Conservation (phyloP, 2,113 vertebrate genomes). For the Tichodroma muraria region DNA sequence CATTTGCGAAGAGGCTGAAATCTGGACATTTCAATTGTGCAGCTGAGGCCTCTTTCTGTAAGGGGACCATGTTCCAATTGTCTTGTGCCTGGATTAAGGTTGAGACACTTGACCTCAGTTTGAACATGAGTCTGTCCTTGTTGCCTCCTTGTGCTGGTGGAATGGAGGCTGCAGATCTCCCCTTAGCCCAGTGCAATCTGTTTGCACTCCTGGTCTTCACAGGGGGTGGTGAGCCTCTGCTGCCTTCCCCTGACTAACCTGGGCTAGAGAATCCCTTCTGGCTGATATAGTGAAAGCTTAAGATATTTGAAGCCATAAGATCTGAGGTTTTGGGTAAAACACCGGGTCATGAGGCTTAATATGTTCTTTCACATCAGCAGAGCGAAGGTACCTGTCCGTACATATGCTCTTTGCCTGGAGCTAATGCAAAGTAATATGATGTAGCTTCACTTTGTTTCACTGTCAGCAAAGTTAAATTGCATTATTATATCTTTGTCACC, state of each 20-base stretch:
- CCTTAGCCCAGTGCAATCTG: background rate
- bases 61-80: background rate
- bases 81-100: background rate
- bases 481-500: conserved; percentile 42
- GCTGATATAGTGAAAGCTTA: background rate
- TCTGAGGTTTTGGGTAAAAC: background rate
- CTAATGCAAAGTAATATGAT: conserved; percentile 35
- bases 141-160: background rate
- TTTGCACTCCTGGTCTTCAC: background rate
- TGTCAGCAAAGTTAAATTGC: conserved; percentile 53
- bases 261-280: background rate
- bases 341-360: background rate
- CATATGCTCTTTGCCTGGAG: conserved; percentile 7
- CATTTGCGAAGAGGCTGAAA: background rate
- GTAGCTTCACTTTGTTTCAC: conserved; percentile 43
- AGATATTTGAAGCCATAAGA: background rate
- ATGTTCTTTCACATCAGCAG: background rate
- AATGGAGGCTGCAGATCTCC: background rate
- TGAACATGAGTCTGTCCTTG: background rate
- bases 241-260: background rate
- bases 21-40: background rate
- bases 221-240: background rate
- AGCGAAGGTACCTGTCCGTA: background rate
- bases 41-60: background rate
- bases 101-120: background rate